Evolutionary conservation across 2,888 invertebrate genomes (phyloP), one percentile per base, ranked within the genome.

Genomic region (Coelinius sp.): DNA sequence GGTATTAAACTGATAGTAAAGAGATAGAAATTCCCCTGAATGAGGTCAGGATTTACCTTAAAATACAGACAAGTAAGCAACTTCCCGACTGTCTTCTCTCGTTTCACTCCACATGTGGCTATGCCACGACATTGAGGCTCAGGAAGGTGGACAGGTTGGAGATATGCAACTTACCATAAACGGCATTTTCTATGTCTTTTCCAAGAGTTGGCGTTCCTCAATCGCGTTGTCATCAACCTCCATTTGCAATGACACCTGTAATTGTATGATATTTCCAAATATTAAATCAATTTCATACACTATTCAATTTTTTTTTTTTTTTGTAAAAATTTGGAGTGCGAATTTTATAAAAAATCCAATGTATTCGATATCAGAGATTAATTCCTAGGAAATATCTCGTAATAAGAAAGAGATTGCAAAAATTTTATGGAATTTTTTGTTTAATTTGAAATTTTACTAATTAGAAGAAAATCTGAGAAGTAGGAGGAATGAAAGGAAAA

Each of bases 91-190:
- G 14, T 56, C 56, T 56, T n/a, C 27, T n/a, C 27, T 56, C 56
- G 27, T 56, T 56, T 56, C 56, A 27, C 56, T 56, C 56, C 56
- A 56, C 56, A 56, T 56, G 56, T 56, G 27, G 56, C 56, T 56
- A 56, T 56, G 27, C 22, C 6, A 12, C 27, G 56, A 27, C 56
- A 56, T 56, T 56, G 56, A 27, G 56, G 27, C 14, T n/a, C 27
- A 56, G 27, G 53, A 53, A 53, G 56, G 56, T 56, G 56, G 56
- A 56, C 56, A 25, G 27, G 56, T 56, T 56, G 56, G n/a, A 56
- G 27, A 56, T 56, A 27, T n/a, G 25, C 56, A 56, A 56, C 56
- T 56, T 56, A 56, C 56, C 56, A 56, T 56, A 56, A 56, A 56
- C 56, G 56, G 56, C 27, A 7, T 56, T 56, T 27, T 25, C n/a